These are phyloP conservation scores for Artemia sinica DNA, from an alignment of 2,888 invertebrate species.

Conservation along the genomic window DNA sequence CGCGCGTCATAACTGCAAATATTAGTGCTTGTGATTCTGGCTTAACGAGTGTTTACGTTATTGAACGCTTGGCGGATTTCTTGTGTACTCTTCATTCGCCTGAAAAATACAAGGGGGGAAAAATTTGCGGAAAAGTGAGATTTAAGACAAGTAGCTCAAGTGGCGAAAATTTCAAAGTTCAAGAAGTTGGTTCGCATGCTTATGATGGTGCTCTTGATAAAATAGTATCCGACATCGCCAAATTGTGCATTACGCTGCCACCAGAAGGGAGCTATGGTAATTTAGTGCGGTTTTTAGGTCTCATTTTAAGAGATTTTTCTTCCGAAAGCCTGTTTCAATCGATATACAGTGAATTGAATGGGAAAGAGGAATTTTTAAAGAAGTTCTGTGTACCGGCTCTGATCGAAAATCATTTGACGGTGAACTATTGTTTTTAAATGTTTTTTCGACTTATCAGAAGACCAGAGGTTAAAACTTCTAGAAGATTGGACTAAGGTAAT, in stretches of 20 bases:
- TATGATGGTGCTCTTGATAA: not conserved
- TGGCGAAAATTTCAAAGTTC: not conserved
- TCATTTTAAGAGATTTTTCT: not conserved
- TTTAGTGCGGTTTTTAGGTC: not conserved
- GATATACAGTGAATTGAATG: not conserved
- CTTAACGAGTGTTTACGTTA: not conserved
- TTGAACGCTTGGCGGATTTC: slow-evolving; percentile 13
- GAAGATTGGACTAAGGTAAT: not conserved
- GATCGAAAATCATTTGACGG: slow-evolving; percentile 5
- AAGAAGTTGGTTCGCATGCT: not conserved
- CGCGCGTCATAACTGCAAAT: not conserved
- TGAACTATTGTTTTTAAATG: not conserved
- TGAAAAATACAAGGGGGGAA: not conserved
- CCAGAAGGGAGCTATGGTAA: not conserved
- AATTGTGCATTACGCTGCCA: not conserved
- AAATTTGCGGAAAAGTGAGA: not conserved
- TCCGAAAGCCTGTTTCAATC: not conserved
- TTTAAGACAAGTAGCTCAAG: not conserved
- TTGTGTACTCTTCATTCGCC: slow-evolving; percentile 7
- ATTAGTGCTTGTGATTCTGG: not conserved
- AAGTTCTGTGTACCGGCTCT: not conserved
- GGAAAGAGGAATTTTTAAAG: not conserved
- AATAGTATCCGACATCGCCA: not conserved
- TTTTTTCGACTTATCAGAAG: slow-evolving; percentile 1
- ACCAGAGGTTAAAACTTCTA: not conserved